Base-by-base conservation (phyloP, 2,113 vertebrate genomes). In the Entelurus aequoreus region DNA sequence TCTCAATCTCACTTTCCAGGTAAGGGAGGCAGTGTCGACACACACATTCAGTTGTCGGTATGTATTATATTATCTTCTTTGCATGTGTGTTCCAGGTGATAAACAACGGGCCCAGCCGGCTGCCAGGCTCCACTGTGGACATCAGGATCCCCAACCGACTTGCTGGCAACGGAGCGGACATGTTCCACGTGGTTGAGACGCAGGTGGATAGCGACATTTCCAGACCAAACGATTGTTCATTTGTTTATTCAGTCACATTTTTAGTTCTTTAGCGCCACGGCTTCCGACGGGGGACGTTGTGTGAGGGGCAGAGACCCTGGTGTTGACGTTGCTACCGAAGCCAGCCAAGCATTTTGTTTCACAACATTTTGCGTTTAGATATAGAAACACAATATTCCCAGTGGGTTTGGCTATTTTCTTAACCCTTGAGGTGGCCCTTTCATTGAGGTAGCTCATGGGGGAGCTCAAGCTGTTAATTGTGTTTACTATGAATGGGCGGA, bases 1-100 rank as follows among this genome's bases (percentile, higher is more conserved):
- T 40, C 90, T 99, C 54, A 99, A 99, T 78, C 79, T 97, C 76
- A 97, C 95, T 1, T 91, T 99, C 65, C 94, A 99, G 95, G 97
- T 99, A 91, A 74, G 13, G 10, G 5, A 5, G 6, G 2, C 6
- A 16, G 8, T 13, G 48, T 67, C 9, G 38, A 5, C 35, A 19
- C 54, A 56, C 56, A 14, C n/a, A 58, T 28, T 28, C 3, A 28
- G 19, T 2, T 40, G 38, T 55, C 35, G 13, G 58, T 52, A 21
- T 65, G 37, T 74, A 65, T 63, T 73, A 19, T 56, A n/a, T 28
- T 19, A n/a, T 40, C 65, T 62, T 53, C 19, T 69, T 28, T 36
- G 8, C 19, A 12, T 57, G 12, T 58, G 35, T 67, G 12, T 78
- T 84, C 44, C 63, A 99, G 97, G 92, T 96, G 76, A 96, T 97